Conservation (phyloP, 2,113 vertebrate genomes). For the Numida meleagris region DNA sequence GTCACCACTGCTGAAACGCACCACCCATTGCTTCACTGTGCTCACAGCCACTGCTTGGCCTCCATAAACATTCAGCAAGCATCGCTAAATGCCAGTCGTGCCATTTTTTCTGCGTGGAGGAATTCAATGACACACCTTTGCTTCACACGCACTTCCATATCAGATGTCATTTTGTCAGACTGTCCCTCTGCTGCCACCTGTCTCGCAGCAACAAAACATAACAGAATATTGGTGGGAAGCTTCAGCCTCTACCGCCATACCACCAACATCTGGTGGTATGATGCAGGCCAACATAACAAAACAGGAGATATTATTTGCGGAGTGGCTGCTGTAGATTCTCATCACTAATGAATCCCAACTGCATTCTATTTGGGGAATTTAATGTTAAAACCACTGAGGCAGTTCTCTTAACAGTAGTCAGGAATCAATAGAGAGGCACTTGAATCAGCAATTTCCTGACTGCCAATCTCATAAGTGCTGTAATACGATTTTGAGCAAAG, state of each 20-base stretch:
- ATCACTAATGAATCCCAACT: not conserved
- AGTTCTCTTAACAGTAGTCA: not conserved
- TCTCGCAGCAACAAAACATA: not conserved
- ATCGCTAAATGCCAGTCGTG: not conserved
- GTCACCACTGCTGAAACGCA: too few species aligned
- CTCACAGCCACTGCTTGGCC: too few species aligned
- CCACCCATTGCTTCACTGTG: too few species aligned
- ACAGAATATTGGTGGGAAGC: not conserved
- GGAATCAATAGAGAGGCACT: constrained; percentile 22
- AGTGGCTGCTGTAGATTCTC: not conserved
- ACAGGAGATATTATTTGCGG: not conserved
- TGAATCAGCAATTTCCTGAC: constrained; percentile 16
- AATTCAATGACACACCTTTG: not conserved
- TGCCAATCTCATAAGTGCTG: constrained; percentile 5
- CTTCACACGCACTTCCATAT: not conserved
- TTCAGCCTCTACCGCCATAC: too few species aligned
- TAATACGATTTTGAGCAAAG: constrained; percentile 8
- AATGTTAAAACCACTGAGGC: not conserved
- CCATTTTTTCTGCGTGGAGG: not conserved
- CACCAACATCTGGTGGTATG: not conserved
- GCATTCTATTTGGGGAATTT: not conserved
- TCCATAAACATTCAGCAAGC: not conserved
- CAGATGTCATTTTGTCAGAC: not conserved
- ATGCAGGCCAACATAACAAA: not conserved
- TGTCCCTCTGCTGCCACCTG: not conserved